Base-by-base conservation (phyloP, 2,888 invertebrate genomes). In the Apodemia zela region DNA sequence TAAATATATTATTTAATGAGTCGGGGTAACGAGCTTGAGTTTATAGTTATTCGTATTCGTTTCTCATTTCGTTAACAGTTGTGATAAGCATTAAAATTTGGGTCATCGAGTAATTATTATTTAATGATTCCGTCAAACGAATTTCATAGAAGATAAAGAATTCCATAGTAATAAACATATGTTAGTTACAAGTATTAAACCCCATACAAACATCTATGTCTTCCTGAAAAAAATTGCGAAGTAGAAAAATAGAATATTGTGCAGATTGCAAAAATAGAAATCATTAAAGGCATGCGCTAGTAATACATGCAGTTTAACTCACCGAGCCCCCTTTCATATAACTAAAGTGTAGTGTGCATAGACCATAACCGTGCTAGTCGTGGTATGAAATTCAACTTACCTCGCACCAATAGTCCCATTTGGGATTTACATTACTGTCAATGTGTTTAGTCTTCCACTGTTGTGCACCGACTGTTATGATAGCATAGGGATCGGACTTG, bases 331-430 rank as follows among this genome's bases (percentile, higher is more conserved):
- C 29, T 54, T 25, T 54, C 54, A 25, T 25, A 25, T 21, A 60
- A 58, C 25, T 29, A 51, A 65, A 47, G 45, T 47, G 45, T 47
- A 17, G 45, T 45, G 67, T 71, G 69, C 75, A 72, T 67, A 62
- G 71, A 65, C 72, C 70, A 67, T 66, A 68, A 72, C 73, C 72
- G 70, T 75, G 73, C 67, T 68, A 71, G 65, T 65, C 65, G n/a
- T 33, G 11, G 38, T 63, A 65, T 66, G 66, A 54, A 35, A 17
- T 54, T 47, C 57, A 61, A 49, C 86, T 79, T 71, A 98, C 98
- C 97, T 99, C 99, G 83, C 98, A 99, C 95, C 97, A 98, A 87
- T 93, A 98, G 87, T 99, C 98, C 99, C 99, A 99, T 72, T 97
- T 96, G 6, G 99, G 99, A 92, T 98, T 97, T 35, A 99, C 94